These are phyloP conservation scores for Artemisiospiza belli DNA, from an alignment of 2,113 vertebrate genomes.

Conservation along the genomic window DNA sequence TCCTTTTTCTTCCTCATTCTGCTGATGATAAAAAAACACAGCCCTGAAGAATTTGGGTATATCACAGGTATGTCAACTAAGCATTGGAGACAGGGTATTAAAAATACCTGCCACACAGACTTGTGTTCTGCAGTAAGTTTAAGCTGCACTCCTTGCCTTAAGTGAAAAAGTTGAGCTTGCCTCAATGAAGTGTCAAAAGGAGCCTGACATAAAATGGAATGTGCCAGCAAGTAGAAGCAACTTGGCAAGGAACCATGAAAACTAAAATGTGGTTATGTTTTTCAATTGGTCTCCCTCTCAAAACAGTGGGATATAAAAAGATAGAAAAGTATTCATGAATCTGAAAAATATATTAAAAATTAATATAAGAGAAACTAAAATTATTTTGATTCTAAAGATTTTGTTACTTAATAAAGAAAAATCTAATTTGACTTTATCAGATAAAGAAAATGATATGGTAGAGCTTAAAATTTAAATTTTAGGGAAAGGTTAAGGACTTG, in stretches of 20 bases:
- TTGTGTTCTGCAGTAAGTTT: background rate
- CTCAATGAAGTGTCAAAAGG: background rate
- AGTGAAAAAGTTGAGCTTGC: background rate
- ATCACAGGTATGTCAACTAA: background rate
- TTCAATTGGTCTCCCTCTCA: background rate
- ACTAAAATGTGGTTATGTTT: background rate
- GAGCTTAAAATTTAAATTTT: background rate
- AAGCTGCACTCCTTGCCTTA: background rate
- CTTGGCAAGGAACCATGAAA: background rate
- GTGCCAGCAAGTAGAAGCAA: background rate
- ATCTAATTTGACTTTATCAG: background rate
- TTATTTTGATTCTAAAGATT: background rate
- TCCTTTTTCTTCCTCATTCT: background rate
- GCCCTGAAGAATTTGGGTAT: background rate
- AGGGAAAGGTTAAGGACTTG: background rate
- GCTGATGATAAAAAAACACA: background rate
- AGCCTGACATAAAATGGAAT: background rate
- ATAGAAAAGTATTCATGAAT: background rate
- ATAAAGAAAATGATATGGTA: background rate
- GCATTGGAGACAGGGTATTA: background rate
- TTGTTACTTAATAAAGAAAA: background rate
- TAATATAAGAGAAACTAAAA: background rate
- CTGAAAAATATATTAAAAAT: background rate
- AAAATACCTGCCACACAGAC: background rate
- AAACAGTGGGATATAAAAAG: background rate